Evolutionary conservation across 2,888 invertebrate genomes (phyloP), one percentile per base, ranked within the genome.

Genomic region (Melitaea athalia): DNA sequence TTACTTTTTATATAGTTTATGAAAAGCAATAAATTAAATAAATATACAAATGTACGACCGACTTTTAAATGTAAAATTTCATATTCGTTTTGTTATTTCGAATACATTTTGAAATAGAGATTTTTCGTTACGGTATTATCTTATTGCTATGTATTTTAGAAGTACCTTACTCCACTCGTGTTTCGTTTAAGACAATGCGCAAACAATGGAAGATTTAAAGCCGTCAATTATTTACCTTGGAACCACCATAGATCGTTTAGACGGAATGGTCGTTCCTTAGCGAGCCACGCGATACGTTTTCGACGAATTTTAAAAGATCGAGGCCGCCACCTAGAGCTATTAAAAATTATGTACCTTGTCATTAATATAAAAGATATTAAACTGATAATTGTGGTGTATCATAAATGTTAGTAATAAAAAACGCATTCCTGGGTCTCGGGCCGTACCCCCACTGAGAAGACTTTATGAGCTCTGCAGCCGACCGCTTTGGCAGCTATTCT

Each of bases 311-410:
- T 33, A 15, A 57, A 11, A 57, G 76, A 24, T 74, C 68, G 73
- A 50, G 43, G 77, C 82, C 80, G 82, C 79, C 78, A 67, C 70
- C 74, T 71, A 78, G 72, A 78, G 73, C 81, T 77, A 85, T 85
- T 82, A 86, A 86, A 84, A 86, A 85, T 82, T 82, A 83, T 82
- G 79, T 82, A 80, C 78, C 79, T 74, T 82, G 82, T 87, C 86
- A 87, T 90, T 88, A 89, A 85, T 88, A 86, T 80, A 81, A 85
- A 85, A 86, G 79, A 81, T 81, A 84, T 72, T 84, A 87, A 85
- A 86, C 84, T 78, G 82, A 86, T 89, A 87, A 88, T 86, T 84
- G 85, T 80, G 79, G 81, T 75, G 78, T 79, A 83, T 85, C 85
- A 84, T 85, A 86, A 82, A 85, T 81, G 64, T 73, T 77, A 80